Evolutionary conservation across 2,113 vertebrate species (phyloP).

Genomic region (Poeciliopsis retropinna): DNA sequence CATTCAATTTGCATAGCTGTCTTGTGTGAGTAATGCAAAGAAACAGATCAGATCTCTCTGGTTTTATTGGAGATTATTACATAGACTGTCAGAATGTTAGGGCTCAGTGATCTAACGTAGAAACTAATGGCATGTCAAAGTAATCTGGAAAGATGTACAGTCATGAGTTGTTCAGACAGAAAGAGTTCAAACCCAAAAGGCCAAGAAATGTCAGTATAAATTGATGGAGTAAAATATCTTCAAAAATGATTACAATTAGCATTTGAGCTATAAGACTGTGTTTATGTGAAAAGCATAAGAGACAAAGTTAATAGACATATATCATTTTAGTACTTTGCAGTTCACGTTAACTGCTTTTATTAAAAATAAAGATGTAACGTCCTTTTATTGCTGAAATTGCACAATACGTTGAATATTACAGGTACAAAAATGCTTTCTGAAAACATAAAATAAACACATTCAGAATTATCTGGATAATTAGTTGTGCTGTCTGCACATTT

Average conservation of each 20-base stretch:
- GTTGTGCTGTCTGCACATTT: background rate
- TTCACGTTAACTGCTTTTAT: no score
- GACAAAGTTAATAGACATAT: no score
- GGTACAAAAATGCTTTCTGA: background rate
- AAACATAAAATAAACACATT: background rate
- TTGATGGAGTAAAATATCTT: no score
- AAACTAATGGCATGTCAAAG: slow-evolving; percentile 1
- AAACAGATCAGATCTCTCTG: background rate
- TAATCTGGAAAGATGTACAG: background rate
- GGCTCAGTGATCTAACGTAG: slow-evolving; percentile 5
- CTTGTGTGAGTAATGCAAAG: slow-evolving; percentile 34
- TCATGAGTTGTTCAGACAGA: background rate
- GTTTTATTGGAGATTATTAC: background rate
- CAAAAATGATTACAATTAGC: no score
- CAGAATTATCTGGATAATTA: background rate
- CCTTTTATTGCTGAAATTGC: background rate
- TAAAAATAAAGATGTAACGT: background rate
- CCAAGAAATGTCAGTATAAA: background rate
- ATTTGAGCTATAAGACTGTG: no score
- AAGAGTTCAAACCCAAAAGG: background rate
- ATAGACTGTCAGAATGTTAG: background rate
- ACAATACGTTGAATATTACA: background rate
- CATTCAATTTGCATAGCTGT: slow-evolving; percentile 52
- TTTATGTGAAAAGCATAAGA: no score
- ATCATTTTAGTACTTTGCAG: no score